Percentiles rank a stretch among this genome's conserved stretches.
Evolutionary conservation across 2,888 invertebrate species (phyloP).

Genomic region (Monochamus alternatus): DNA sequence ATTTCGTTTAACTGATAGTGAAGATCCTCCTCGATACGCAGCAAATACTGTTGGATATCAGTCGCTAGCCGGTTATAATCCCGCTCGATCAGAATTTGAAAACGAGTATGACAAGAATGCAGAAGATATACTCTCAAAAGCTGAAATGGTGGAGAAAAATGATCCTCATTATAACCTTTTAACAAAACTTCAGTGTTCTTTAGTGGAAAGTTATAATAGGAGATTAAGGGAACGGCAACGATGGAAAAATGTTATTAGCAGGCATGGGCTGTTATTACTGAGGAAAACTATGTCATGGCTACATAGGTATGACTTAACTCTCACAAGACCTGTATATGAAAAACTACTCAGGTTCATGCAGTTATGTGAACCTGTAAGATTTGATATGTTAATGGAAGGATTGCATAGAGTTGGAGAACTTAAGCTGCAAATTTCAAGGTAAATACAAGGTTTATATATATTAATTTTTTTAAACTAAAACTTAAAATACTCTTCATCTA

Average conservation of each 20-base stretch:
- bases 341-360: conserved; percentile 83
- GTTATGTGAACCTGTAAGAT: conserved; percentile 78
- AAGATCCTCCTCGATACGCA: conserved; percentile 83
- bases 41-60: conserved; percentile 73
- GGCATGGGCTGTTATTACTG: conserved; percentile 86
- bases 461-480: too few relatives aligned
- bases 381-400: conserved; percentile 85
- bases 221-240: conserved; percentile 83
- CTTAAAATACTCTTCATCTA: too few relatives aligned
- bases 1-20: conserved; percentile 76
- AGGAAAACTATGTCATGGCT: conserved; percentile 81
- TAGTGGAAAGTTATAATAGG: conserved; percentile 84
- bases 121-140: conserved; percentile 78
- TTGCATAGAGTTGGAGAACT: conserved; percentile 82
- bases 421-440: conserved; percentile 75
- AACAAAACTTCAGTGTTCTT: conserved; percentile 79
- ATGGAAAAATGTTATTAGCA: conserved; percentile 81
- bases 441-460: conserved; percentile 42
- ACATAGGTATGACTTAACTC: conserved; percentile 79
- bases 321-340: conserved; percentile 75
- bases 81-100: conserved; percentile 90
- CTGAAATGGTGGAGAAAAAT: conserved; percentile 69
- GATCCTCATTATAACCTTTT: conserved; percentile 73
- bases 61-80: conserved; percentile 86
- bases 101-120: conserved; percentile 88